Evolutionary conservation across 2,113 vertebrate species (phyloP), one percentile per base, ranked within the genome.

Genomic region (Clarias macrocephalus): DNA sequence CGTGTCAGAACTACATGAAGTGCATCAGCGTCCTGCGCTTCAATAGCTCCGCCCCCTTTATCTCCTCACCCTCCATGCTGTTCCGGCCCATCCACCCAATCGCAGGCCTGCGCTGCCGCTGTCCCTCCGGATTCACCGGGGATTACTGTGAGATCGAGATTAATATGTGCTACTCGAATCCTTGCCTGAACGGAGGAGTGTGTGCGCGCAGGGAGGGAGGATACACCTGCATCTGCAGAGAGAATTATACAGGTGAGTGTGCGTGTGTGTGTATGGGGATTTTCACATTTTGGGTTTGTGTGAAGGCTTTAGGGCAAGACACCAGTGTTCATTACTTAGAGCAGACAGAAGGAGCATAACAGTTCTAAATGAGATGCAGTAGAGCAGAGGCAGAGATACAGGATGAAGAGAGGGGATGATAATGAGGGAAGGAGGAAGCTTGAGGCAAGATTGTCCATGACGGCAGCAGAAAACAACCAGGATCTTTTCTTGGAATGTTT

Each of bases 1-100:
- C 98, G 18, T 99, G 98, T 76, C 97, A 99, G 94, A 99, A 99
- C 95, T 99, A 99, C 95, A 99, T 99, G 98, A 99, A 99, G 91
- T 99, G 98, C 90, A 97, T 99, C 93, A 99, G 98, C 0, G 98
- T 99, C 87, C 96, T 99, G 85, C 97, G 97, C 91, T 99, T 99
- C 0, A 98, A 99, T 91, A 99, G 97, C 91, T 99, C 98, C 0
- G 97, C 98, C 8, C 97, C 98, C 63, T 99, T 99, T 94, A 96
- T 99, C 21, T 95, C 97, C 79, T 99, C 98, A 0, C 94, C 95
- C 11, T 98, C 98, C 91, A 98, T 97, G 76, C 94, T 99, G 85
- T 99, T 99, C 89, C 95, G 98, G 48, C 98, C 98, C 90, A 99
- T 99, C 91, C 98, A 99, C 88, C 98, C 98, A 88, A 98, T 99